These are phyloP conservation scores for Holotrichia oblita DNA, from an alignment of 1,140 invertebrate genomes.

Conservation along the genomic window DNA sequence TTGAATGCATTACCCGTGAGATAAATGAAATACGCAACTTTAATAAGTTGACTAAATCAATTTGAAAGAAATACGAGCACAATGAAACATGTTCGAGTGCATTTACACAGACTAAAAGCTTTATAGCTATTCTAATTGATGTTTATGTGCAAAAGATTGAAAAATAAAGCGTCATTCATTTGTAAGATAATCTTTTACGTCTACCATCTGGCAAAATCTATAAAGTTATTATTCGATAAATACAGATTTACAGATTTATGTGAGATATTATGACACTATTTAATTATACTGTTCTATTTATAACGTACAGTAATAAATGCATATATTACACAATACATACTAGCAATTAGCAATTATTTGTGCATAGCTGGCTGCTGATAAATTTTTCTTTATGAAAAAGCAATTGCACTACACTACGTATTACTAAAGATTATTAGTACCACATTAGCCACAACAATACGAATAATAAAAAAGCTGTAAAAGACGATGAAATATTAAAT, in stretches of 20 bases:
- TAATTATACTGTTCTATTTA: not conserved
- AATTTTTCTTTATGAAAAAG: not conserved
- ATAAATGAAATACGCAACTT: constrained; percentile 1
- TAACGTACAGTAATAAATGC: not conserved
- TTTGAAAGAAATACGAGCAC: not conserved
- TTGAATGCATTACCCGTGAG: not conserved
- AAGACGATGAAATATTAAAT: not conserved
- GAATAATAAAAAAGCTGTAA: not conserved
- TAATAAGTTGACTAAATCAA: not conserved
- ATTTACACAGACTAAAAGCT: not conserved
- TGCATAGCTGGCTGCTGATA: not conserved
- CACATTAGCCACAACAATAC: not conserved
- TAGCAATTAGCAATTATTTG: not conserved
- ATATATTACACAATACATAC: not conserved
- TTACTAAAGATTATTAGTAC: too few species aligned
- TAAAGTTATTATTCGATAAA: not conserved
- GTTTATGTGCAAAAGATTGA: not conserved
- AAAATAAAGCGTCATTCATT: not conserved
- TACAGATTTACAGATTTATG: not conserved
- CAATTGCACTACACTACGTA: not conserved
- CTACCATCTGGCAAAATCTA: not conserved
- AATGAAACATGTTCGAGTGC: not conserved
- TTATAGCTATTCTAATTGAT: not conserved
- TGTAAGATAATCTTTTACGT: not conserved
- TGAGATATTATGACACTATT: not conserved